Evolutionary conservation across 2,888 invertebrate species (phyloP).

Genomic region (Papilio elwesi): DNA sequence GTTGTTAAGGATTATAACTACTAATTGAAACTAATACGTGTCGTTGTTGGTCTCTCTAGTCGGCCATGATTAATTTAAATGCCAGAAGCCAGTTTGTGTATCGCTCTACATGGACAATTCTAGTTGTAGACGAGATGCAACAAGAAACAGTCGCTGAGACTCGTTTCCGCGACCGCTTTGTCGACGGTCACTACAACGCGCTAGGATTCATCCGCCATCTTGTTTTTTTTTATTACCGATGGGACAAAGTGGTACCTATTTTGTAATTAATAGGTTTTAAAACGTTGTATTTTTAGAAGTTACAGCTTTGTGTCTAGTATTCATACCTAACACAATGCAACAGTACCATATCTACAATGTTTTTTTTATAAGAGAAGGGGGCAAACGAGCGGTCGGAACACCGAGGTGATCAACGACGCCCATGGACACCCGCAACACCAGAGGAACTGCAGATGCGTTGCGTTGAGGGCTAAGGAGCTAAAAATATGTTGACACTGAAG

Average conservation of each 20-base stretch:
- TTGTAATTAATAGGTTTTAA: neutral
- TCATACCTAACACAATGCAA: too few species aligned
- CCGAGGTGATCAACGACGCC: too few species aligned
- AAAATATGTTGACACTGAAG: too few species aligned
- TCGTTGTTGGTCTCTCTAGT: neutral
- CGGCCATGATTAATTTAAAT: slow-evolving; percentile 21
- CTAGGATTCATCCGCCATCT: slow-evolving; percentile 20
- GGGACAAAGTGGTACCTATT: neutral
- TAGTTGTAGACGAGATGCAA: slow-evolving; percentile 30
- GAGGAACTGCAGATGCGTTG: too few species aligned
- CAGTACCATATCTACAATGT: too few species aligned
- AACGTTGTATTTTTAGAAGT: neutral
- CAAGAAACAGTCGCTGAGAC: slow-evolving; percentile 34
- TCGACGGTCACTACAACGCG: slow-evolving; percentile 31
- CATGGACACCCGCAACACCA: too few species aligned
- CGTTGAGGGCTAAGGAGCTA: neutral
- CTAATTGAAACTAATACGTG: neutral
- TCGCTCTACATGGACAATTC: slow-evolving; percentile 38
- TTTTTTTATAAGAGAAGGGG: too few species aligned
- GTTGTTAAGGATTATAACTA: neutral
- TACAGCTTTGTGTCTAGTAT: too few species aligned
- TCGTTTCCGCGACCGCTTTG: slow-evolving; percentile 36
- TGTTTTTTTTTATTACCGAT: slow-evolving; percentile 12
- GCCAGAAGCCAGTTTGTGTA: slow-evolving; percentile 19
- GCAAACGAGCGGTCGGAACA: too few species aligned